Evolutionary conservation across 2,113 vertebrate genomes (phyloP).

Genomic region (Crotalus viridis): DNA sequence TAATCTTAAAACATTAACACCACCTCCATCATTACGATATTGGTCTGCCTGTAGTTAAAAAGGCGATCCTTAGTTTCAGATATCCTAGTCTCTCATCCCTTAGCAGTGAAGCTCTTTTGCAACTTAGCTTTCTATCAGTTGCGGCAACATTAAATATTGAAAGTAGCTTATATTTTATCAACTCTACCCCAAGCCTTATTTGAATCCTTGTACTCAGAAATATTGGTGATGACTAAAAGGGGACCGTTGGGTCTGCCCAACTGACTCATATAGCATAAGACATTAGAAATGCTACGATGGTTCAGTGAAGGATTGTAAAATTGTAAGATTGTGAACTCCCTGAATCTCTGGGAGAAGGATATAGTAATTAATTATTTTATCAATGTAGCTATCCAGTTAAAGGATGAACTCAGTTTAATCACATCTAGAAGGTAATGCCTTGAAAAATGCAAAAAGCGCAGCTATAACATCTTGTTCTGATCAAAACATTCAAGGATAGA

Average conservation of each 20-base stretch:
- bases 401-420: background rate
- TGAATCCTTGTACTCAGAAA: constrained; percentile 51
- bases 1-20: background rate
- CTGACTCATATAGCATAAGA: constrained; percentile 4
- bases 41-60: background rate
- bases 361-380: background rate
- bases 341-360: constrained; percentile 23
- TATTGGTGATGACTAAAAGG: constrained; percentile 47
- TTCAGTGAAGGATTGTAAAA: constrained; percentile 8
- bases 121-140: background rate
- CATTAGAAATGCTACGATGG: constrained; percentile 6
- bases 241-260: constrained; percentile 26
- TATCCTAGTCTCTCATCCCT: background rate
- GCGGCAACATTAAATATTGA: background rate
- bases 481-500: constrained; percentile 26
- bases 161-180: constrained; percentile 33
- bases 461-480: constrained; percentile 48
- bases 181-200: constrained; percentile 45
- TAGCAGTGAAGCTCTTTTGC: background rate
- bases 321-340: constrained; percentile 29
- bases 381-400: background rate
- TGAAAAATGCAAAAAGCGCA: constrained; percentile 59
- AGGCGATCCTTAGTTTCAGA: background rate
- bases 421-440: background rate
- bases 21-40: background rate